Conservation (phyloP, 1,140 invertebrate species). For the Limonius californicus region DNA sequence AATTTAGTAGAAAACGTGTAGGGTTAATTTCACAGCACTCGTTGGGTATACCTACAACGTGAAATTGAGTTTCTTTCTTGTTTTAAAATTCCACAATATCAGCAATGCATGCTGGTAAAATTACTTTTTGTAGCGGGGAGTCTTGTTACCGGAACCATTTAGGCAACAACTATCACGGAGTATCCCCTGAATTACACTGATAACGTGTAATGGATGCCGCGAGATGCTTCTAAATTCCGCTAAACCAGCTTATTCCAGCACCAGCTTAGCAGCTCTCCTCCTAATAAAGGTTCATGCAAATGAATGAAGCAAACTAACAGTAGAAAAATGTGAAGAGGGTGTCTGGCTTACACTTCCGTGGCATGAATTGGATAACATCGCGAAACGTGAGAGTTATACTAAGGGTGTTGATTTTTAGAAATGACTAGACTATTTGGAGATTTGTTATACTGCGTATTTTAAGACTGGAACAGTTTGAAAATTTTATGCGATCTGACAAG, state of each 20-base stretch:
- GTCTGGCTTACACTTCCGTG: constrained; percentile 22
- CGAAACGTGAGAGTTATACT: neutral
- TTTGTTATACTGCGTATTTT: neutral
- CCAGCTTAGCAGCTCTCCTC: constrained; percentile 11
- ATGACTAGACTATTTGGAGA: neutral
- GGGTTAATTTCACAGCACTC: no score
- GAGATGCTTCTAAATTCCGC: constrained; percentile 32
- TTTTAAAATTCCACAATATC: constrained; percentile 10
- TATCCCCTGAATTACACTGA: constrained; percentile 34
- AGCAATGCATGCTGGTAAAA: constrained; percentile 11
- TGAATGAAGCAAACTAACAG: constrained; percentile 29
- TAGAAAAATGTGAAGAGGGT: constrained; percentile 30
- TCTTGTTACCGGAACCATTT: constrained; percentile 31
- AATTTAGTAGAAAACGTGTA: no score
- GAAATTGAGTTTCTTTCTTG: constrained; percentile 1
- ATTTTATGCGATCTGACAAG: no score
- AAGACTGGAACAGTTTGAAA: no score
- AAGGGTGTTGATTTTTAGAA: constrained; percentile 4
- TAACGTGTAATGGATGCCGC: constrained; percentile 31
- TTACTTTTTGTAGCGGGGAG: constrained; percentile 21
- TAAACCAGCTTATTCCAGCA: constrained; percentile 31
- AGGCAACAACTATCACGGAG: constrained; percentile 24
- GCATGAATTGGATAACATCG: constrained; percentile 16
- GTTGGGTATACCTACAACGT: no score
- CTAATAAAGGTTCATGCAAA: constrained; percentile 36